These are phyloP conservation scores for Schrankia costaestrigalis DNA, from an alignment of 2,888 invertebrate genomes.

Conservation along the genomic window DNA sequence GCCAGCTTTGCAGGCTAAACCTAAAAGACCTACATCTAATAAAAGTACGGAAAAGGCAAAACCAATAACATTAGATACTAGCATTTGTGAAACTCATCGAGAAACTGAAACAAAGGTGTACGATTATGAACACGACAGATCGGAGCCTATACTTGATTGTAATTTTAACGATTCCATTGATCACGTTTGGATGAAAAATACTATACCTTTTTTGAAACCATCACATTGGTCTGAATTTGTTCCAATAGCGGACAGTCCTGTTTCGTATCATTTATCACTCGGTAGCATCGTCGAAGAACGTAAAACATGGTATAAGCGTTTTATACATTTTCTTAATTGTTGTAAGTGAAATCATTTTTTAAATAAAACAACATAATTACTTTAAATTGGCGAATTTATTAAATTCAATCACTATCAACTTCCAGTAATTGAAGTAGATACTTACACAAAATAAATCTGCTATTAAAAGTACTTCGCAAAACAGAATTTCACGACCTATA, in stretches of 20 bases:
- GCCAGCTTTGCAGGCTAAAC: conserved; percentile 7
- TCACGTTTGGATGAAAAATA: conserved; percentile 39
- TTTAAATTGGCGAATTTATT: conserved; percentile 76
- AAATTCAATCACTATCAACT: conserved; percentile 77
- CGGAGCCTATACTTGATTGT: conserved; percentile 9
- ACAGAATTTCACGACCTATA: conserved; percentile 47
- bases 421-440: conserved; percentile 70
- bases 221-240: conserved; percentile 45
- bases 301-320: conserved; percentile 46
- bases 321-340: conserved; percentile 50
- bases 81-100: conserved; percentile 37
- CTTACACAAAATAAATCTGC: conserved; percentile 66
- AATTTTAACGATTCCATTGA: conserved; percentile 7
- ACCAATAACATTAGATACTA: conserved; percentile 35
- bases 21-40: conserved; percentile 7
- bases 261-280: conserved; percentile 48
- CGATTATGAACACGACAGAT: conserved; percentile 15
- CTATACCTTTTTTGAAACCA: conserved; percentile 43
- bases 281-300: conserved; percentile 34
- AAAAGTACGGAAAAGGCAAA: conserved; percentile 40
- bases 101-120: conserved; percentile 23
- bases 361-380: conserved; percentile 52
- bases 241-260: conserved; percentile 39
- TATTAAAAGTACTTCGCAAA: conserved; percentile 63
- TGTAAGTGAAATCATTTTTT: conserved; percentile 45